Percentiles rank a stretch among this genome's conserved stretches.
phyloP scores from a whole-genome alignment of 2,888 invertebrate species.

The Brachyopa scutellaris region DNA sequence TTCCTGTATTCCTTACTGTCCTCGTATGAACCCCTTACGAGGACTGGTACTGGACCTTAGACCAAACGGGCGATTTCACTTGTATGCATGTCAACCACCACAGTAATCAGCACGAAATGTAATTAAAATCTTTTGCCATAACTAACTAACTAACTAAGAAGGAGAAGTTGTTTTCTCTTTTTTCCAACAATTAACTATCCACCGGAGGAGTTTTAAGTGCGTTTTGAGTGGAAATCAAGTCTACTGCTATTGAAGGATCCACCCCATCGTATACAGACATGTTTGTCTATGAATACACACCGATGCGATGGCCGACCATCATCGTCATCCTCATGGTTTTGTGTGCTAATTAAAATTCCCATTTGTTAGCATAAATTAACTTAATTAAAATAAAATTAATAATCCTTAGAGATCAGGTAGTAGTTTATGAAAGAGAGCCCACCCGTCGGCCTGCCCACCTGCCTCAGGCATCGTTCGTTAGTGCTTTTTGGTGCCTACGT shows the following conservation, averaged over 20 bases:
- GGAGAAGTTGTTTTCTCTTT: no score
- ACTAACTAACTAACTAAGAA: constrained; percentile 44
- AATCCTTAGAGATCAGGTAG: constrained; percentile 34
- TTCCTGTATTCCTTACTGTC: no score
- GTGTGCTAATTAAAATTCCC: constrained; percentile 67
- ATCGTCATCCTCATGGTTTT: constrained; percentile 21
- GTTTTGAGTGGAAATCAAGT: constrained; percentile 1
- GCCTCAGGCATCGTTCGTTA: neutral
- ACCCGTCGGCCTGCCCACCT: neutral
- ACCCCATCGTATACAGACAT: no score
- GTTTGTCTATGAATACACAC: constrained; percentile 25
- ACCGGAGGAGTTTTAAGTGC: neutral
- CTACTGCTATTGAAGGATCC: no score
- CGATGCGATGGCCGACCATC: neutral
- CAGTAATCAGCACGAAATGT: constrained; percentile 48
- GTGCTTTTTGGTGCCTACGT: constrained; percentile 14
- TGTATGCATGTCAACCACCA: constrained; percentile 34
- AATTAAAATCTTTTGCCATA: constrained; percentile 54
- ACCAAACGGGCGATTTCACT: constrained; percentile 45
- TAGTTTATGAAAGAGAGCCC: constrained; percentile 32
- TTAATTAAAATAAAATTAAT: constrained; percentile 71
- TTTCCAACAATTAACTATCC: neutral
- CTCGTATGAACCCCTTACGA: no score
- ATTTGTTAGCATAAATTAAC: constrained; percentile 70
- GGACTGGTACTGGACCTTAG: neutral